Base-by-base conservation (phyloP, 2,113 vertebrate genomes). In the Ondatra zibethicus region DNA sequence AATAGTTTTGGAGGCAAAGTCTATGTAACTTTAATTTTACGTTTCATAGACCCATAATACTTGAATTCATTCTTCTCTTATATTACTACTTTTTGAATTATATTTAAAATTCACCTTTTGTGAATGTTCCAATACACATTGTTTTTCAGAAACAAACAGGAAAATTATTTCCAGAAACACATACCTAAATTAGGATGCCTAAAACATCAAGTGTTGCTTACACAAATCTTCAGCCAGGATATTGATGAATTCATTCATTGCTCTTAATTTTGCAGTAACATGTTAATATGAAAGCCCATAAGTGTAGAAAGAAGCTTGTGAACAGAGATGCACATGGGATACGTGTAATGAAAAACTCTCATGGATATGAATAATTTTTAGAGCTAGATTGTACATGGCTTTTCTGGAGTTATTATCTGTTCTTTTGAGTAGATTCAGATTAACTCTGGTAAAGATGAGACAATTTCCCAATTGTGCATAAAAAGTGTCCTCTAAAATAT, bases 341-440 rank as follows among this genome's bases (percentile, higher is more conserved):
- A 58, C 55, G 5, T 58, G 55, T 19, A 31, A 70, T 11, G 33
- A n/a, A 19, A 72, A 19, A 29, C 3, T 23, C 21, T 19, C 0
- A 33, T 3, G 8, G 3, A 1, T 27, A 17, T n/a, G 17, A 47
- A 1, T 14, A 39, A 39, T 1, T 23, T n/a, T 47, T 63, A 36
- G 19, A 92, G 11, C 14, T 47, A 65, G n/a, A 75, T 75, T 14
- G 1, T 39, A 31, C 29, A 27, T 39, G 42, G 33, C 4, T 47
- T 7, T 2, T 52, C 4, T 8, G n/a, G 25, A 29, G 19, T 13
- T 0, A 33, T 17, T 42, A 33, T n/a, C 10, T 65, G 10, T 50
- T 33, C 14, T 31, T 65, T 76, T 31, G 2, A 77, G 0, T 42
- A 10, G 29, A n/a, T 52, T 63, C 47, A 39, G 36, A 7, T 10